phyloP scores from a whole-genome alignment of 1,140 invertebrate species.

The Acromyrmex echinatior region DNA sequence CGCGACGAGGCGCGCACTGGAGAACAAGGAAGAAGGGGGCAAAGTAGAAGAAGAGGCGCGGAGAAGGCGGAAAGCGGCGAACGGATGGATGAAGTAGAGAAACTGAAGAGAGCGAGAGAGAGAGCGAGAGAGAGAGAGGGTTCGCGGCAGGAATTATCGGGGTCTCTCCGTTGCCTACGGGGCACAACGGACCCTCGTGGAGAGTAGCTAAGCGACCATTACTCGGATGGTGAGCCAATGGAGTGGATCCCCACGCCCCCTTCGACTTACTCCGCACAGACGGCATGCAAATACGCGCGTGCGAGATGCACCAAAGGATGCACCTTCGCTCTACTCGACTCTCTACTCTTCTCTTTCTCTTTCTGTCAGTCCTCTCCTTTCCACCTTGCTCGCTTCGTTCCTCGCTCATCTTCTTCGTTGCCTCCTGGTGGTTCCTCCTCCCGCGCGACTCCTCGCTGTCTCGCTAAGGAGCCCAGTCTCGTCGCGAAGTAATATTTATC shows the following conservation, averaged over 20 bases:
- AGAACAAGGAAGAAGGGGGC: constrained; percentile 57
- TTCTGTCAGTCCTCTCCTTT: neutral
- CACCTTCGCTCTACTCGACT: constrained; percentile 35
- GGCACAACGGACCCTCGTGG: constrained; percentile 74
- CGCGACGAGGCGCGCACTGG: constrained; percentile 35
- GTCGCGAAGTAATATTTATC: constrained; percentile 56
- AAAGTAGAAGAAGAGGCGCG: constrained; percentile 47
- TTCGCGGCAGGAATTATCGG: constrained; percentile 74
- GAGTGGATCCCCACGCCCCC: constrained; percentile 86
- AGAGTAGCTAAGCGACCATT: constrained; percentile 86
- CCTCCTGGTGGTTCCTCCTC: constrained; percentile 38
- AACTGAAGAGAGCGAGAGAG: constrained; percentile 17
- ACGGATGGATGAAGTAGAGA: constrained; percentile 60
- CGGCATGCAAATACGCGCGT: constrained; percentile 84
- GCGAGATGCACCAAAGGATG: constrained; percentile 73
- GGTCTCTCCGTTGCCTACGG: constrained; percentile 74
- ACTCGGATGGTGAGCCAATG: constrained; percentile 86
- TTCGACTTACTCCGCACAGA: constrained; percentile 81
- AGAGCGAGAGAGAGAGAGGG: constrained; percentile 32
- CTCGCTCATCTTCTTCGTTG: constrained; percentile 15
- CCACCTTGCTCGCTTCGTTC: constrained; percentile 5
- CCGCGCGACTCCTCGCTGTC: constrained; percentile 14
- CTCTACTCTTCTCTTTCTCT: neutral
- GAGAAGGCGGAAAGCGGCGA: constrained; percentile 42
- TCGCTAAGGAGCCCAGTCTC: constrained; percentile 30